Evolutionary conservation across 2,888 invertebrate genomes (phyloP), one percentile per base, ranked within the genome.

Genomic region (Cotesia congregata): DNA sequence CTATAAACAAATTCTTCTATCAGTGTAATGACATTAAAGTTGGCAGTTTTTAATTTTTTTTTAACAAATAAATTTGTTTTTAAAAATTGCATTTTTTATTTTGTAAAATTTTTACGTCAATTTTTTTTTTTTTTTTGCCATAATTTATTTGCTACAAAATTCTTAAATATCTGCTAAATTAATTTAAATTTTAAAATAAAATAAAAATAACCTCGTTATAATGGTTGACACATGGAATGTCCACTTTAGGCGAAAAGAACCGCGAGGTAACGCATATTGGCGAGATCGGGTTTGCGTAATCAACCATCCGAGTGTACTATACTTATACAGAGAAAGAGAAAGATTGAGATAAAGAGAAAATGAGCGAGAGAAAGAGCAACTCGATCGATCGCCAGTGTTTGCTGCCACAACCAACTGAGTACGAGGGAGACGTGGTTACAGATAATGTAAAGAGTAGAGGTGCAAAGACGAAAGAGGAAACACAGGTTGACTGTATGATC

Each of bases 401-500:
- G 72, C 38, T 39, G 60, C 30, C 50, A 38, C 67, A 68, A 80
- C 64, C 75, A 77, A 74, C 73, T 72, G 77, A 77, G 74, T 40
- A 41, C 20, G 41, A 41, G 67, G 67, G 62, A 69, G 74, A 77
- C 50, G 4, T 3, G 50, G 50, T 50, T 50, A 50, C 50, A 50
- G 40, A 67, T 41, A 61, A 62, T 76, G 70, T 73, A 75, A 76
- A 78, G 75, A 30, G 30, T 30, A 30, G 30, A 64, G 71, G 40
- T 59, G 74, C 69, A 72, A 65, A 76, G 77, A 61, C 62, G 9
- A 70, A 67, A 74, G 74, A 73, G 30, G 74, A 70, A 74, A 68
- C 61, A 77, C 61, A 67, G 74, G 77, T 50, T 74, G 74, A 59
- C 77, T 71, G 67, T 68, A 74, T 77, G 60, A 72, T 74, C 71